Percentiles rank a stretch among this genome's conserved stretches.
phyloP scores from a whole-genome alignment of 2,113 vertebrate genomes.

The Crocuta crocuta region DNA sequence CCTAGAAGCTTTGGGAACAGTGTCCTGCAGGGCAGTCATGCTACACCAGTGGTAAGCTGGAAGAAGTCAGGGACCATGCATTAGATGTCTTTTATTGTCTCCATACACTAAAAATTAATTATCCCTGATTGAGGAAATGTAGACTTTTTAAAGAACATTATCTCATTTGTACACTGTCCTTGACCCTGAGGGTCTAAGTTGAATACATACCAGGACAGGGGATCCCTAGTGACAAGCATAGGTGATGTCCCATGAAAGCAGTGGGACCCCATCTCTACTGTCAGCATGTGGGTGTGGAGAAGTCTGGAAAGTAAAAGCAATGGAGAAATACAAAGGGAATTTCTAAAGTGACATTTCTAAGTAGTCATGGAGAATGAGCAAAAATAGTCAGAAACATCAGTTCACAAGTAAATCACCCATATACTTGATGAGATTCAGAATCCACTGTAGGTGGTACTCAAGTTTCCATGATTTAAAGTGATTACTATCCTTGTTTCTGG shows the following conservation, averaged over 20 bases:
- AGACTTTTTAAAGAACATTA: neutral
- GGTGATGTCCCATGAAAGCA: neutral
- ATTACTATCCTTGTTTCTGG: neutral
- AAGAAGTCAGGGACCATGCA: neutral
- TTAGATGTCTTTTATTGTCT: neutral
- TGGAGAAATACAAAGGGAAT: neutral
- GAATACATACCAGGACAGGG: accelerated
- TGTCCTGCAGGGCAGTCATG: neutral
- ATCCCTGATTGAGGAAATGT: neutral
- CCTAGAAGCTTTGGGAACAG: neutral
- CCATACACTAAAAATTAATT: neutral
- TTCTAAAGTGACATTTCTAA: neutral
- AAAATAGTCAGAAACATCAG: neutral
- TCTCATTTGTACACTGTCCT: neutral
- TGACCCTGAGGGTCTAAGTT: neutral
- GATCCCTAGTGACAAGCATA: neutral
- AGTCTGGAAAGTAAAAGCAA: neutral
- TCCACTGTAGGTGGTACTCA: neutral
- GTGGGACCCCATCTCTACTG: neutral
- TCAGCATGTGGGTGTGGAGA: neutral
- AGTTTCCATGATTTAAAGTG: neutral
- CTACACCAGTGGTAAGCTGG: neutral
- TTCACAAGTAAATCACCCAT: neutral
- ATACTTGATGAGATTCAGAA: neutral
- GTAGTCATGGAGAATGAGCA: neutral